Conservation (phyloP, 2,797 vertebrate species). For the Balearica regulorum region DNA sequence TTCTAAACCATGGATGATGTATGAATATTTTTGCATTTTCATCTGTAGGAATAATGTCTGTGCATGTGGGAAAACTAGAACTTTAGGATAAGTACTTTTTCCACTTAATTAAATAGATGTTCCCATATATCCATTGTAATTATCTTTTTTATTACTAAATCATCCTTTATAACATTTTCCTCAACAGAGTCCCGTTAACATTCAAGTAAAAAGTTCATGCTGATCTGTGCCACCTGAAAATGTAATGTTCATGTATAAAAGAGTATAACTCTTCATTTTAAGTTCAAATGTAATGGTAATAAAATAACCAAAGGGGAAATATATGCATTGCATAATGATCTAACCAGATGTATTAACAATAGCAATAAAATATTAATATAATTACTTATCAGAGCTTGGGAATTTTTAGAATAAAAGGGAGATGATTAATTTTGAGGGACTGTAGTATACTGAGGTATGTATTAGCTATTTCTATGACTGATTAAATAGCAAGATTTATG, state of each 20-base stretch:
- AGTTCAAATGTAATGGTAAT: not conserved
- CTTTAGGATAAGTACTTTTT: not conserved
- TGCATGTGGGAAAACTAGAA: not conserved
- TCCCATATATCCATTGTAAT: not conserved
- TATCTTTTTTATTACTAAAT: not conserved
- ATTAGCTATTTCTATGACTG: not conserved
- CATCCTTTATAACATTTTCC: not conserved
- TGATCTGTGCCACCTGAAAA: not conserved
- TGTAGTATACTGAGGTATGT: not conserved
- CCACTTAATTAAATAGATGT: not conserved
- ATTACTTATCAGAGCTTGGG: not conserved
- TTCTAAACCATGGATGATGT: not conserved
- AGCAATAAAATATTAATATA: not conserved
- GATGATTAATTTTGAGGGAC: not conserved
- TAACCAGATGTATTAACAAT: slow-evolving; percentile 24
- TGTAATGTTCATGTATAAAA: not conserved
- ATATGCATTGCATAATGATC: not conserved
- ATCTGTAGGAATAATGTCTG: not conserved
- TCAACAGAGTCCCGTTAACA: not conserved
- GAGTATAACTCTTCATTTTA: slow-evolving; percentile 11
- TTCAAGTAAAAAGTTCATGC: slow-evolving; percentile 14
- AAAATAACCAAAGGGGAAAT: slow-evolving; percentile 13
- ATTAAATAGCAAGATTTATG: not conserved
- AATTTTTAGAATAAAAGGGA: not conserved
- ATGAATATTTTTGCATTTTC: not conserved